Evolutionary conservation across 1,140 invertebrate genomes (phyloP).

Genomic region (Drosophila elegans): DNA sequence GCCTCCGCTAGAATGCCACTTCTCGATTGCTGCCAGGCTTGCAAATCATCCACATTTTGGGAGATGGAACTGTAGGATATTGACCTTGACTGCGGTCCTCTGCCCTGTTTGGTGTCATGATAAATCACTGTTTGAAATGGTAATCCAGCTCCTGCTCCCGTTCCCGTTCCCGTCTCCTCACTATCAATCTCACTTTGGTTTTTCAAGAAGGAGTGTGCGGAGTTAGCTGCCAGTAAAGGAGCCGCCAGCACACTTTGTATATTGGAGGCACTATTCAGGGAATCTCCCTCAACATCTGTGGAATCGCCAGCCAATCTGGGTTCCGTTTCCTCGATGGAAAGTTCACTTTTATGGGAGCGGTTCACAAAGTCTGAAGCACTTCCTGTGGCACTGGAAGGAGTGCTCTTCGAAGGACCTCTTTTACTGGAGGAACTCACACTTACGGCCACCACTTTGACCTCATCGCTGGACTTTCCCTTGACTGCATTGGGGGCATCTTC

Average conservation of each 20-base stretch:
- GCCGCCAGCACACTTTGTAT: slow-evolving; percentile 78
- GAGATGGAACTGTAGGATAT: slow-evolving; percentile 86
- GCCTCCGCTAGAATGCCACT: slow-evolving; percentile 76
- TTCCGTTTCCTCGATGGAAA: slow-evolving; percentile 80
- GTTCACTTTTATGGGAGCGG: slow-evolving; percentile 80
- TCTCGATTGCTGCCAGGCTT: slow-evolving; percentile 63
- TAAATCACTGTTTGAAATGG: slow-evolving; percentile 86
- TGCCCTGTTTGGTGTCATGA: slow-evolving; percentile 85
- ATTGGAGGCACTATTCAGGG: slow-evolving; percentile 76
- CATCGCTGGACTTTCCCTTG: slow-evolving; percentile 55
- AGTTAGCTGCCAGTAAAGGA: slow-evolving; percentile 54
- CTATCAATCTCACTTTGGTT: slow-evolving; percentile 35
- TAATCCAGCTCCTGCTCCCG: slow-evolving; percentile 53
- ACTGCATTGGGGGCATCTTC: slow-evolving; percentile 56
- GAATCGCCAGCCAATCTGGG: slow-evolving; percentile 57
- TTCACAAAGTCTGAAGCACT: slow-evolving; percentile 70
- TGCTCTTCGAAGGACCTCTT: slow-evolving; percentile 40
- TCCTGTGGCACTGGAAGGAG: slow-evolving; percentile 37
- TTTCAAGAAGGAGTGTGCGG: slow-evolving; percentile 47
- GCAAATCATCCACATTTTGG: slow-evolving; percentile 84
- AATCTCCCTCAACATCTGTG: slow-evolving; percentile 64
- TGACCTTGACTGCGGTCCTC: slow-evolving; percentile 84
- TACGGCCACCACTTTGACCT: slow-evolving; percentile 78
- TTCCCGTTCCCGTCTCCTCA: slow-evolving; percentile 7
- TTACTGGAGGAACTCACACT: slow-evolving; percentile 81